Base-by-base conservation (phyloP, 2,888 invertebrate species). In the Drosophila recens region DNA sequence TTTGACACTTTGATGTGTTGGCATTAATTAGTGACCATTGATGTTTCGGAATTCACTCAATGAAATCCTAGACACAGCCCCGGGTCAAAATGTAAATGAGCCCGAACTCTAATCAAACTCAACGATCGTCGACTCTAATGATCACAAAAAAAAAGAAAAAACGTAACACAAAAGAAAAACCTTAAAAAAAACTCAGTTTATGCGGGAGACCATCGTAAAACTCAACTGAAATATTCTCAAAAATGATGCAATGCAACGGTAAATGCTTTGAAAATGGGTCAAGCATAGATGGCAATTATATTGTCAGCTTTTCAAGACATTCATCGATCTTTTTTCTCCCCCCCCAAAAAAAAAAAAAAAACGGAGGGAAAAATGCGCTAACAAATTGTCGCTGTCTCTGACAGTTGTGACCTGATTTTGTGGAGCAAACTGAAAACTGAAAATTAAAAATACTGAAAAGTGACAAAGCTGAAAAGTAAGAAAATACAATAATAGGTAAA, bases 11-110 rank as follows among this genome's bases (percentile, higher is more conserved):
- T 67, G 64, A 65, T 75, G 73, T 72, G 71, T 71, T 72, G 65
- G 64, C 75, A 80, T 83, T 82, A 80, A 82, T 82, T 83, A 80
- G 81, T 66, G 74, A 53, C 68, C 78, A 80, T 82, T 82, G 78
- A 77, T 71, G 64, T 68, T 62, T 51, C 23, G 65, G 46, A 27
- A 48, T 38, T 27, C 52, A 36, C 46, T 79, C 75, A 81, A 81
- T 81, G 79, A 81, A 81, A 77, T 77, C 70, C 80, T 77, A 72
- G 72, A 52, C 71, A 54, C 52, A n/a, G 56, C 43, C 57, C 43
- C 36, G 46, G 30, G 30, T 30, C 57, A 40, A 79, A 74, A 79
- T 78, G 79, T 75, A 79, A 78, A 78, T 78, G 67, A 79, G 74
- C 30, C 54, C 15, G n/a, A 36, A 43, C 66, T 73, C 65, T 59